A percentile compares a stretch with the other conserved stretches of the same genome.
These are phyloP conservation scores for Synodontis membranacea DNA, from an alignment of 2,113 vertebrate genomes.

Conservation along the genomic window DNA sequence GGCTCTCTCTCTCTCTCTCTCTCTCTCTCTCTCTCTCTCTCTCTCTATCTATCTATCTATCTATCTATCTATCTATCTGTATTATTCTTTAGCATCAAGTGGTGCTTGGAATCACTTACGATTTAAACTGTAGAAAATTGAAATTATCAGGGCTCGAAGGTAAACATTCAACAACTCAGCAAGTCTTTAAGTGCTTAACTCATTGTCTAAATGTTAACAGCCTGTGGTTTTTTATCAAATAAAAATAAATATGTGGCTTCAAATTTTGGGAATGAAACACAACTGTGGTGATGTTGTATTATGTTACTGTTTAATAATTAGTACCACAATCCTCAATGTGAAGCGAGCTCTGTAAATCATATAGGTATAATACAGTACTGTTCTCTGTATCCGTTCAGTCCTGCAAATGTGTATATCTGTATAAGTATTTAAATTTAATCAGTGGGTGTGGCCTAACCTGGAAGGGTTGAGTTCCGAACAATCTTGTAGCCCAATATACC, in stretches of 20 bases:
- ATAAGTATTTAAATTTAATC: not conserved
- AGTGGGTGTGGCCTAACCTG: not conserved
- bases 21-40: not conserved
- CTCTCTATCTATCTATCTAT: not conserved
- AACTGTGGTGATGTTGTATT: not conserved
- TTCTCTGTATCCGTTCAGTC: not conserved
- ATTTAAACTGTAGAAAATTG: constrained; percentile 61
- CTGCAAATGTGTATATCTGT: not conserved
- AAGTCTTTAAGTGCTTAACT: constrained; percentile 16
- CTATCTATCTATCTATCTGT: not conserved
- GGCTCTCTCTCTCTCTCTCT: not conserved
- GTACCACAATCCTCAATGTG: not conserved
- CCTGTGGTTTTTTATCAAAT: not conserved
- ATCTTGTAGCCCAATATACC: no score
- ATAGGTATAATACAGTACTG: not conserved
- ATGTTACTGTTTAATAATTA: not conserved
- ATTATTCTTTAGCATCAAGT: constrained; percentile 24
- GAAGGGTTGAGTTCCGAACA: not conserved
- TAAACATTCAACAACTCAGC: constrained; percentile 32
- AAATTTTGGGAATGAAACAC: not conserved
- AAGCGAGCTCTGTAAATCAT: not conserved
- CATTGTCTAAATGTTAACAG: not conserved
- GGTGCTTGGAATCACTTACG: constrained; percentile 23
- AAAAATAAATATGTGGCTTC: not conserved
- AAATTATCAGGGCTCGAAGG: constrained; percentile 24